Base-by-base conservation (phyloP, 2,797 vertebrate genomes). In the Austrolebias charrua region DNA sequence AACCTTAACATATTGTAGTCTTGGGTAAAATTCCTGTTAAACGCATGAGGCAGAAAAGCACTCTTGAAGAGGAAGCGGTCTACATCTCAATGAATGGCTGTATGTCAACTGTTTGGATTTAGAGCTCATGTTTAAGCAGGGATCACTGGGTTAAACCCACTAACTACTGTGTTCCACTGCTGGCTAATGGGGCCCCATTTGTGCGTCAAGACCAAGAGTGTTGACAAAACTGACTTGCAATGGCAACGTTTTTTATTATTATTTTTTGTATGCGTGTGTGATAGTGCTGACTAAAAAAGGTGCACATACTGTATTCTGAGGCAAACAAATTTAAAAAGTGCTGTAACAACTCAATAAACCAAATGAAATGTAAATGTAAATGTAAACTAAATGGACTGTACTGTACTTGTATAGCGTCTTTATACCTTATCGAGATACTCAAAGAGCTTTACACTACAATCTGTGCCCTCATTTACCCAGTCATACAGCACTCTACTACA, bases 111-210 rank as follows among this genome's bases (percentile, higher is more conserved):
- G 78, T 70, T 79, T 67, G 72, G 78, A 83, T 84, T 81, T 79
- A 71, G 51, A 78, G 81, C 80, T 82, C 69, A 71, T 83, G 75
- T 80, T 83, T 82, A 78, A 85, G 69, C 50, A 71, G 83, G 86
- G 85, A 82, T 89, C 79, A 87, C 18, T 77, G 76, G 86, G 80
- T 86, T 88, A 83, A 86, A 83, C 70, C 81, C 75, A 72, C 54
- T 71, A 71, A 83, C 80, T 78, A 82, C 78, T 65, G 69, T 78
- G 66, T 50, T 77, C 56, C 75, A 73, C 18, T 75, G 67, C 53
- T 12, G 65, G 73, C 51, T 87, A 86, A 89, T 88, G 45, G 46
- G 52, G 66, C 29, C 40, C 14, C 38, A 31, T 66, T 63, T 57
- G 19, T 66, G 44, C 54, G 64, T 61, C 57, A 57, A 64, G 24